Evolutionary conservation across 2,113 vertebrate genomes (phyloP), one percentile per base, ranked within the genome.

Genomic region (Apistogramma diplotaenia): DNA sequence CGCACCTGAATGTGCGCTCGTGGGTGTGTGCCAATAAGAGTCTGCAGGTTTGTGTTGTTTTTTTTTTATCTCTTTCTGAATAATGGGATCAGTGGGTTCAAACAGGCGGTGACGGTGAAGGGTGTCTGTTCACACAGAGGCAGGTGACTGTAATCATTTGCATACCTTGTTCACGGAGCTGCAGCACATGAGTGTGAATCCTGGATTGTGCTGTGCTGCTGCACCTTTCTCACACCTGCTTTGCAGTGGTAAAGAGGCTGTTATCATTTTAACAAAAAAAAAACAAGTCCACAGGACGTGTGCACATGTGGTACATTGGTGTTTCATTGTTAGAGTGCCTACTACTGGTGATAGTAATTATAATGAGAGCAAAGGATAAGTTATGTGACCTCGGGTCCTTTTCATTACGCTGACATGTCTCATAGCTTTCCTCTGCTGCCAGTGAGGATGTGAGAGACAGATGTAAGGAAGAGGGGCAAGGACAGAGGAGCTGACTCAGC

Each of bases 11-110:
- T 27, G n/a, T 5, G 70, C 10, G 35, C 12, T 11, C 3, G 31
- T 65, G 35, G 10, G 5, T 46, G 2, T 62, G 53, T 46, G 55
- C 51, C 76, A 37, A n/a, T 15, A 29, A 49, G 71, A 76, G 79
- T 51, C 71, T 10, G 10, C 75, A 33, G 18, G 29, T n/a, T 67
- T 33, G 56, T 74, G 2, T 16, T 1, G 29, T 19, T 46, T 73
- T 79, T 19, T 49, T 23, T 29, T 10, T n/a, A 74, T 79, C 67
- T 55, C 74, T 65, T 27, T 80, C 76, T 76, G 49, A 84, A 82
- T 89, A 89, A 86, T 58, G 61, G 58, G 61, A 56, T 79, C 33
- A 74, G 75, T 13, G 78, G 51, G 62, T 82, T 83, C 43, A 61
- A 61, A 74, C 19, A 33, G 35, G 27, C 53, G 9, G 25, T 58